Base-by-base conservation (phyloP, 2,797 vertebrate genomes). In the Leucoraja ocellata region DNA sequence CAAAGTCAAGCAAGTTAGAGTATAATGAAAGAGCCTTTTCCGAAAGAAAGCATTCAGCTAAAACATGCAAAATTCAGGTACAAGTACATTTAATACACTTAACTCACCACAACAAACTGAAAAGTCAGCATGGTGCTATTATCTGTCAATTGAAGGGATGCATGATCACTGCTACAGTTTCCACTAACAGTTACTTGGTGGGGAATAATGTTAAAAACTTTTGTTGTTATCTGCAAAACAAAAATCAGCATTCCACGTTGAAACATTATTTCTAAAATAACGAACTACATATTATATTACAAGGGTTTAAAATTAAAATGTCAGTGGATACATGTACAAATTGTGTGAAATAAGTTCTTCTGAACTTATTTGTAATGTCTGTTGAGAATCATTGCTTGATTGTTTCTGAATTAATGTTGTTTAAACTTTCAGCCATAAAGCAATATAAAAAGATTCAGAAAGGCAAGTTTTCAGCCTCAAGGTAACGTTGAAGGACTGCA, bases 51-150 rank as follows among this genome's bases (percentile, higher is more conserved):
- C 5, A 74, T 10, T 4, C 6, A 91, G 36, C 36, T 73, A 32
- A 39, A 84, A 61, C 54, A 21, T 2, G 2, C 54, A 32, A 36
- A 91, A 73, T 25, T 73, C 46, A n/a, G 13, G 36, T 21, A 91
- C 54, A 39, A 25, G 3, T 13, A 68, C 3, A 68, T 36, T 65
- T 65, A 88, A 88, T 63, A n/a, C n/a, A 88, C 1, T 32, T 18
- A 28, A 92, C 90, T 92, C 71, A 92, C 90, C 71, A 58, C 90
- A 92, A 74, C 71, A 76, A 92, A 92, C 21, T 39, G 71, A 92
- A 92, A 92, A 74, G 7, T 92, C 68, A 92, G 90, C 21, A 9
- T 74, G 25, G 90, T 92, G 0, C 1, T 16, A 0, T 21, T 0
- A 76, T 92, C 90, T 23, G 39, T 58, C 90, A 92, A 13, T n/a